Conservation (phyloP, 2,113 vertebrate genomes). For the Stigmatopora argus region DNA sequence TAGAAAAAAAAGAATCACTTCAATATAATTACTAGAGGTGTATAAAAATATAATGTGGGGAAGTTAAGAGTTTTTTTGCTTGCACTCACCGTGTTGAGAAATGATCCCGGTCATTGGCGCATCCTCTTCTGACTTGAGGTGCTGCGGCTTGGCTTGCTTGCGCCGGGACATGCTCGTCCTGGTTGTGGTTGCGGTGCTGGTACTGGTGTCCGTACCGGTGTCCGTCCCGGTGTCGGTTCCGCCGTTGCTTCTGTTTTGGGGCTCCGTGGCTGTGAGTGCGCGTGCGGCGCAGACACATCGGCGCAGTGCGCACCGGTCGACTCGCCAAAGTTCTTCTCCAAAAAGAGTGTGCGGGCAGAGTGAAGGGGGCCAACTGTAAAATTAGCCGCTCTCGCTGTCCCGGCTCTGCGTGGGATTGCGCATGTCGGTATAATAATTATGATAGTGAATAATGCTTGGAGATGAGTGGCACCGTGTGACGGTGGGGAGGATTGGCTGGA, state of each 20-base stretch:
- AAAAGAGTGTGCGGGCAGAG: constrained; percentile 24
- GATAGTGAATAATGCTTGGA: constrained; percentile 94
- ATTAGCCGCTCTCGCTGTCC: constrained; percentile 72
- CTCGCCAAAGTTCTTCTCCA: constrained; percentile 2
- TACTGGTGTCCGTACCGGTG: constrained; percentile 37
- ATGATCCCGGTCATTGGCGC: constrained; percentile 82
- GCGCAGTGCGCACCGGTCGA: constrained; percentile 62
- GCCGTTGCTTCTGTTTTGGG: constrained; percentile 30
- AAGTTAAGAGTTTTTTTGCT: background rate
- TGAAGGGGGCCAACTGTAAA: constrained; percentile 41
- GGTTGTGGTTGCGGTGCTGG: constrained; percentile 65
- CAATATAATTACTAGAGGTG: background rate
- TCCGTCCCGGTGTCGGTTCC: constrained; percentile 36
- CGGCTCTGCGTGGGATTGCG: constrained; percentile 72
- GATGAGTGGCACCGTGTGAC: constrained; percentile 79
- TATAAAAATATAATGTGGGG: background rate
- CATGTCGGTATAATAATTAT: constrained; percentile 92
- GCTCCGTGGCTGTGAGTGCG: constrained; percentile 42
- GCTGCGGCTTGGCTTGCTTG: constrained; percentile 99
- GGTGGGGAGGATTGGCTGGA: constrained; percentile 76
- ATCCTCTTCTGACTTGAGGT: constrained; percentile 93
- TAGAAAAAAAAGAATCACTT: background rate
- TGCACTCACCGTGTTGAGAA: constrained; percentile 84
- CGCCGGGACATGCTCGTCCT: constrained; percentile 94
- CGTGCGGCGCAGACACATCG: constrained; percentile 89